Conservation (phyloP, 2,113 vertebrate species). For the Lasiurus cinereus region DNA sequence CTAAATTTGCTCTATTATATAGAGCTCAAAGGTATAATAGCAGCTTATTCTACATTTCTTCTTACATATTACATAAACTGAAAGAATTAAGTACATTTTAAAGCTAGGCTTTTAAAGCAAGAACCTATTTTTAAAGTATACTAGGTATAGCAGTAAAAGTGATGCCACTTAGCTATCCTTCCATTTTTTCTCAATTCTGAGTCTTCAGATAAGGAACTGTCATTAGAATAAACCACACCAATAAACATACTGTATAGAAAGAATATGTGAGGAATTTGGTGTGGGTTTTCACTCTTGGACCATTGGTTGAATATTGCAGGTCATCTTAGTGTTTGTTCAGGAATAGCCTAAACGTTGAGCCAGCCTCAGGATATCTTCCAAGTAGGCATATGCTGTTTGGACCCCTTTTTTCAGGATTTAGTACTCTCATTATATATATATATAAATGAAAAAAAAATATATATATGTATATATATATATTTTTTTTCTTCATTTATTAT, state of each 20-base stretch:
- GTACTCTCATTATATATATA: not conserved
- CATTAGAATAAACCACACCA: not conserved
- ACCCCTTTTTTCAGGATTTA: not conserved
- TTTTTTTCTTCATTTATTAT: not conserved
- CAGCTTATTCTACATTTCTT: not conserved
- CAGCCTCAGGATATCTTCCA: not conserved
- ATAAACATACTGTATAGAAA: not conserved
- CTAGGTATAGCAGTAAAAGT: not conserved
- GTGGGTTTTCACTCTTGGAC: not conserved
- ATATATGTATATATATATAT: not conserved
- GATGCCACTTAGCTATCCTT: not conserved
- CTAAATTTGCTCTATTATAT: not conserved
- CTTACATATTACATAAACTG: not conserved
- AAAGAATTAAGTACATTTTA: not conserved
- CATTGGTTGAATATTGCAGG: not conserved
- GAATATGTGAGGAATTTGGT: not conserved
- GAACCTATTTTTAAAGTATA: not conserved
- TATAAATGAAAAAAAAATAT: too few species aligned
- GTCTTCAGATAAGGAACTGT: not conserved
- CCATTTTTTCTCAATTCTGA: not conserved
- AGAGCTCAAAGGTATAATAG: not conserved
- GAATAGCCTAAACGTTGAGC: not conserved
- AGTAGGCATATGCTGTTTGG: not conserved
- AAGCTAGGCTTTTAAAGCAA: slow-evolving; percentile 3
- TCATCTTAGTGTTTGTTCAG: slow-evolving; percentile 10